Base-by-base conservation (phyloP, 1,140 invertebrate genomes). In the Eulimnadia texana region DNA sequence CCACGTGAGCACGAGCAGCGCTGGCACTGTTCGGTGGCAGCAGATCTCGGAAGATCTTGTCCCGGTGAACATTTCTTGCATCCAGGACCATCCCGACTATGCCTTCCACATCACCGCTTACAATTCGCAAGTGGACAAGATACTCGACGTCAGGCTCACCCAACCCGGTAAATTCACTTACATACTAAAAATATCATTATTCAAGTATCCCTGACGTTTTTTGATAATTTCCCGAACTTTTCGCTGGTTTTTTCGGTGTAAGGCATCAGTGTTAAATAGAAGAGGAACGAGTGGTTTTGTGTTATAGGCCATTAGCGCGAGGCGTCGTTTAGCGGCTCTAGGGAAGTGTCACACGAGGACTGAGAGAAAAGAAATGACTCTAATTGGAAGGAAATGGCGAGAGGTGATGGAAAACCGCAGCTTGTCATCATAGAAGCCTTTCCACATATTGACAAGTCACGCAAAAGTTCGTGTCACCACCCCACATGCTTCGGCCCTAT, bases 101-200 rank as follows among this genome's bases (percentile, higher is more conserved):
- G 85, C 95, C 68, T 97, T 95, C 78, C 93, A 96, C 78, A 92
- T 98, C 73, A 97, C 92, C 64, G 94, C 94, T 63, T 97, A 97
- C 78, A 97, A 97, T 78, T 92, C 91, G 70, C 92, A 96, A 74
- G 93, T 97, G 67, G 93, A 97, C 73, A 97, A 97, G 79, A 96
- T 98, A 68, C 83, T 97, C 66, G 93, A 98, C 72, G 91, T 96
- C 59, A 85, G 90, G 79, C 85, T 98, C 70, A 83, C 92, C 53
- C 93, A 98, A 74, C 93, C 93, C 76, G 93, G 93, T 96, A 78
- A 78, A 76, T 67, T 23, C 9, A n/a, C 49, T 19, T 16, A 25
- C 28, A n/a, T 20, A 23, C 23, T 63, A 50, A n/a, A 1, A 50
- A 50, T 50, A 6, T 50, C 49, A 16, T 6, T 6, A 50, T 50